phyloP scores from a whole-genome alignment of 2,113 vertebrate genomes.

The Picathartes gymnocephalus region DNA sequence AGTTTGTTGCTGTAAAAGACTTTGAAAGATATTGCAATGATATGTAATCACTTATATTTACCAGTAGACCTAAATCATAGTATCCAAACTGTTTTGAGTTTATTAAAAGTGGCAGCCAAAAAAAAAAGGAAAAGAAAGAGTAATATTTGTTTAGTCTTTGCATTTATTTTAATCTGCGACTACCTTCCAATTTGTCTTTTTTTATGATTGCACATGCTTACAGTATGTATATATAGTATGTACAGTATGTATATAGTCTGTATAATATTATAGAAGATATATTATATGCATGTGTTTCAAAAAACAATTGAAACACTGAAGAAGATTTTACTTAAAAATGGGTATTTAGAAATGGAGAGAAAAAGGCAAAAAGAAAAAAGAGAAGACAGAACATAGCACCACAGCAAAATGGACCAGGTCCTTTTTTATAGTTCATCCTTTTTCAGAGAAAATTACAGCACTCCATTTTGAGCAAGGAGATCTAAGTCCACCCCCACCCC shows the following conservation, averaged over 20 bases:
- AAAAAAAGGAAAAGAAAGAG: background rate
- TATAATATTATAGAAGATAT: background rate
- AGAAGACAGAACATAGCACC: rapidly evolving
- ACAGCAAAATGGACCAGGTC: background rate
- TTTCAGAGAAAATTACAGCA: background rate
- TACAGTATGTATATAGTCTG: background rate
- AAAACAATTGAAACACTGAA: background rate
- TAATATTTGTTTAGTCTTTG: background rate
- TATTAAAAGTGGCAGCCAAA: background rate
- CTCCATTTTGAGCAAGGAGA: background rate
- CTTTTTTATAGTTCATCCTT: background rate
- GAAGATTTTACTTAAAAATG: background rate
- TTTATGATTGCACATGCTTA: background rate
- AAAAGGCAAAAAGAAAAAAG: background rate
- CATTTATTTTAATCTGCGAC: background rate
- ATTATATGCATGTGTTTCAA: background rate
- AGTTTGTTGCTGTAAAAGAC: background rate
- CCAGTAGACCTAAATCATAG: background rate
- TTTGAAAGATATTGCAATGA: background rate
- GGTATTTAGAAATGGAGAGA: background rate
- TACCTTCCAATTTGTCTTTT: background rate
- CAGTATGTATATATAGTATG: background rate
- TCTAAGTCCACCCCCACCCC: background rate
- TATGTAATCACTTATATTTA: background rate
- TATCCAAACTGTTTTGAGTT: background rate